Percentiles rank a stretch among this genome's conserved stretches.
phyloP scores from a whole-genome alignment of 2,113 vertebrate species.

The Phoenicopterus ruber region DNA sequence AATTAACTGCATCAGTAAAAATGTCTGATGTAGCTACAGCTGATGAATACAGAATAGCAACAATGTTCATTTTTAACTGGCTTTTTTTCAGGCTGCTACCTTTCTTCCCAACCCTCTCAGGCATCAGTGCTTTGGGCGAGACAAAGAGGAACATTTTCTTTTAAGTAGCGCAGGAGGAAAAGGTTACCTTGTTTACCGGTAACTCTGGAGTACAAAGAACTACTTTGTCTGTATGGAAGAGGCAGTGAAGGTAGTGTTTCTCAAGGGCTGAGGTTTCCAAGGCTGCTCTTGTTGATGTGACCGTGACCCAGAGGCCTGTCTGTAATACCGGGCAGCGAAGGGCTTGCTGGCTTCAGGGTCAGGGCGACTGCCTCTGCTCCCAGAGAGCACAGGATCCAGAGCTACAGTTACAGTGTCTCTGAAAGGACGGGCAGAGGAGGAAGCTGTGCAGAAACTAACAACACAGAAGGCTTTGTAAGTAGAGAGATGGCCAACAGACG shows the following conservation, averaged over 20 bases:
- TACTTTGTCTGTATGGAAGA: not conserved
- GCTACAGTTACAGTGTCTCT: not conserved
- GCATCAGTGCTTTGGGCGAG: not conserved
- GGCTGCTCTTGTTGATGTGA: not conserved
- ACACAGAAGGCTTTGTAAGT: conserved; percentile 14
- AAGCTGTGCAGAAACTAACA: not conserved
- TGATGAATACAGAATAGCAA: not conserved
- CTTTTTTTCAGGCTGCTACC: not conserved
- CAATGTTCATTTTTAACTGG: not conserved
- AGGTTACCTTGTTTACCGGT: conserved; percentile 35
- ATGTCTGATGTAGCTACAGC: not conserved
- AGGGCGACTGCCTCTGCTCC: not conserved
- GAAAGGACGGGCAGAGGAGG: not conserved
- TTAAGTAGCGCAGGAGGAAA: not conserved
- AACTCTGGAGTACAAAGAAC: conserved; percentile 18
- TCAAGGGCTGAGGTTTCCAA: not conserved
- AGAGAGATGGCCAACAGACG: not conserved
- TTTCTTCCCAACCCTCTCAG: not conserved
- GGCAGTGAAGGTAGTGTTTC: not conserved
- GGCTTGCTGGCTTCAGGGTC: not conserved
- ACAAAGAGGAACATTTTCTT: conserved; percentile 9
- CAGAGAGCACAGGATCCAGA: not conserved
- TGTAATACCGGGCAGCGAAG: not conserved
- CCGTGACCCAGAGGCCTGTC: not conserved
- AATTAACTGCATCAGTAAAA: not conserved